These are phyloP conservation scores for Merluccius polli DNA, from an alignment of 2,797 vertebrate genomes.

Conservation along the genomic window DNA sequence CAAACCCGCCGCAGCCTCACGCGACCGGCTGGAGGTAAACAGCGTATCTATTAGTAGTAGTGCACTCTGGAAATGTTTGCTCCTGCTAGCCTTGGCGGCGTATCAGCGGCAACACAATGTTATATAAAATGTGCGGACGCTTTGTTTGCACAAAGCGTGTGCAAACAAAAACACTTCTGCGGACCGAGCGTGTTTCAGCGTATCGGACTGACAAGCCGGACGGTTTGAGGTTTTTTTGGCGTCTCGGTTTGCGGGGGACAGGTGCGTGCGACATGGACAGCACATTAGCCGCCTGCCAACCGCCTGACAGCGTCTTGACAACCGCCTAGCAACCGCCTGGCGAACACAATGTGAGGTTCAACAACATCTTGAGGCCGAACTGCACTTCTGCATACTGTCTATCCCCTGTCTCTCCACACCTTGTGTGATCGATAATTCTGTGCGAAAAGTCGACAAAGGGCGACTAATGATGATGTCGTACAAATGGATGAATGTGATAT, in stretches of 20 bases:
- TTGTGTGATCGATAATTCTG: no score
- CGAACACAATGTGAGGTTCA: background rate
- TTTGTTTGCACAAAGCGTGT: background rate
- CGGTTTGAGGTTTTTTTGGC: background rate
- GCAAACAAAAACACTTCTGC: background rate
- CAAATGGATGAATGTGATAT: no score
- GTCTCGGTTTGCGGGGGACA: background rate
- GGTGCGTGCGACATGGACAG: background rate
- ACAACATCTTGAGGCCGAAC: background rate
- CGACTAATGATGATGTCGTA: no score
- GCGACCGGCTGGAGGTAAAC: background rate
- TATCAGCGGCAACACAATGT: background rate
- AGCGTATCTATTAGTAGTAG: background rate
- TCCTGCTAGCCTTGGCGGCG: background rate
- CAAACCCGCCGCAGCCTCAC: background rate
- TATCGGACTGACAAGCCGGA: background rate
- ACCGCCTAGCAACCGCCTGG: background rate
- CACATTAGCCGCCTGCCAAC: background rate
- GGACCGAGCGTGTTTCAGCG: background rate
- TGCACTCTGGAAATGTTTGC: background rate
- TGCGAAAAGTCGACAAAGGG: no score
- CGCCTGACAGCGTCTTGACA: background rate
- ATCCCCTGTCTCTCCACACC: no score
- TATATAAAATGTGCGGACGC: no score
- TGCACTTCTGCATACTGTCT: background rate